Percentiles rank a stretch among this genome's conserved stretches.
phyloP scores from a whole-genome alignment of 1,140 invertebrate genomes.

The Ceratina calcarata region DNA sequence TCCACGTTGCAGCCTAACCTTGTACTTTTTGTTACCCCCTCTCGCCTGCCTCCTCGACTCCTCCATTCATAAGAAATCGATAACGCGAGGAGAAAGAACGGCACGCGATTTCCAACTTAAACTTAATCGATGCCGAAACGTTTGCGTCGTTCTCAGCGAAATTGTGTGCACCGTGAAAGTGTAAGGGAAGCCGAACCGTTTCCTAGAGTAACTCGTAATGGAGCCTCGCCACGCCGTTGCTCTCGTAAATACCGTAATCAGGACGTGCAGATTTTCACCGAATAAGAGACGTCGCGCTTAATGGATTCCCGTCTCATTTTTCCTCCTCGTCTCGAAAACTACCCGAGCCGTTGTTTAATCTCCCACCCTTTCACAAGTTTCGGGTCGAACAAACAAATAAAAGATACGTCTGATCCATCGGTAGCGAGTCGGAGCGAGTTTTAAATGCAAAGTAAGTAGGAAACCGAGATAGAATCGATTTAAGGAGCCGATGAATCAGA shows the following conservation, averaged over 20 bases:
- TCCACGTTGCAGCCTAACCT: constrained; percentile 36
- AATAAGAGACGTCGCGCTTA: not conserved
- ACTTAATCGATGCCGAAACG: too few relatives aligned
- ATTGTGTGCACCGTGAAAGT: not conserved
- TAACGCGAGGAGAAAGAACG: too few relatives aligned
- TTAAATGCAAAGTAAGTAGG: too few relatives aligned
- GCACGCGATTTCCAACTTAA: too few relatives aligned
- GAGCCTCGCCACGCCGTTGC: not conserved
- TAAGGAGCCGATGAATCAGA: too few relatives aligned
- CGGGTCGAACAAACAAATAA: too few relatives aligned
- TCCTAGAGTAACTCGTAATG: not conserved
- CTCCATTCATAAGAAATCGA: not conserved
- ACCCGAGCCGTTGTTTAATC: not conserved
- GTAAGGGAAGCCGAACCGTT: not conserved
- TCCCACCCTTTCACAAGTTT: not conserved
- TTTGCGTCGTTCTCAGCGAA: too few relatives aligned
- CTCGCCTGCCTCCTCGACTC: not conserved
- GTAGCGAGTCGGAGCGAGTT: too few relatives aligned
- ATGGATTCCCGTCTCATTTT: not conserved
- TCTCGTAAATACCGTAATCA: constrained; percentile 9
- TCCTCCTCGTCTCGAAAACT: not conserved
- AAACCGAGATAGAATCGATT: constrained; percentile 1
- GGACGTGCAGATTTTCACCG: not conserved
- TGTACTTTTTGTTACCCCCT: constrained; percentile 33
- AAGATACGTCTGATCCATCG: too few relatives aligned